A percentile compares a stretch with the other conserved stretches of the same genome.
These are phyloP conservation scores for Lagopus muta DNA, from an alignment of 2,113 vertebrate genomes.

Conservation along the genomic window DNA sequence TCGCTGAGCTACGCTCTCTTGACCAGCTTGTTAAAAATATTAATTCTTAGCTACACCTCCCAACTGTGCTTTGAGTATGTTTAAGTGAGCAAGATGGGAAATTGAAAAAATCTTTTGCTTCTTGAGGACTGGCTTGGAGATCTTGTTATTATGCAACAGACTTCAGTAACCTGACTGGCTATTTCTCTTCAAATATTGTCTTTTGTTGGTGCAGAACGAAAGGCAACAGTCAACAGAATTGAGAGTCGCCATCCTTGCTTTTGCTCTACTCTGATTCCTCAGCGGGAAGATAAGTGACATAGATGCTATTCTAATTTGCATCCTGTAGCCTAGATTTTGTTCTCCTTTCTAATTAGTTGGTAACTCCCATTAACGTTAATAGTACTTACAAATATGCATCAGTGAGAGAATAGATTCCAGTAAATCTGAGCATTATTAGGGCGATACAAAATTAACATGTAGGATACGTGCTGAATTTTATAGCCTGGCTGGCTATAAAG, in stretches of 20 bases:
- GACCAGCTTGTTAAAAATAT: slow-evolving; percentile 64
- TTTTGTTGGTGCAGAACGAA: background rate
- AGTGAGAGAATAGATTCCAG: slow-evolving; percentile 70
- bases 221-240: slow-evolving; percentile 19
- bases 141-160: background rate
- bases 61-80: background rate
- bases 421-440: slow-evolving; percentile 74
- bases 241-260: slow-evolving; percentile 21
- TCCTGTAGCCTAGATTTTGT: slow-evolving; percentile 71
- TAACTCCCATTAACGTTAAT: slow-evolving; percentile 76
- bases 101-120: background rate
- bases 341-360: slow-evolving; percentile 74
- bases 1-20: slow-evolving; percentile 35
- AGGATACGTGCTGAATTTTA: slow-evolving; percentile 67
- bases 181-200: background rate
- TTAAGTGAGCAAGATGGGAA: background rate
- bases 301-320: slow-evolving; percentile 60
- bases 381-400: slow-evolving; percentile 70
- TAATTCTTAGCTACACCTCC: slow-evolving; percentile 36
- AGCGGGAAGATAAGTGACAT: slow-evolving; percentile 43
- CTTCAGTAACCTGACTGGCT: background rate
- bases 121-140: background rate
- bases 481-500: slow-evolving; percentile 60
- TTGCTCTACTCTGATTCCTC: slow-evolving; percentile 48
- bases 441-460: slow-evolving; percentile 67